Percentiles rank a stretch among this genome's conserved stretches.
These are phyloP conservation scores for Morone saxatilis DNA, from an alignment of 2,113 vertebrate species.

Conservation along the genomic window DNA sequence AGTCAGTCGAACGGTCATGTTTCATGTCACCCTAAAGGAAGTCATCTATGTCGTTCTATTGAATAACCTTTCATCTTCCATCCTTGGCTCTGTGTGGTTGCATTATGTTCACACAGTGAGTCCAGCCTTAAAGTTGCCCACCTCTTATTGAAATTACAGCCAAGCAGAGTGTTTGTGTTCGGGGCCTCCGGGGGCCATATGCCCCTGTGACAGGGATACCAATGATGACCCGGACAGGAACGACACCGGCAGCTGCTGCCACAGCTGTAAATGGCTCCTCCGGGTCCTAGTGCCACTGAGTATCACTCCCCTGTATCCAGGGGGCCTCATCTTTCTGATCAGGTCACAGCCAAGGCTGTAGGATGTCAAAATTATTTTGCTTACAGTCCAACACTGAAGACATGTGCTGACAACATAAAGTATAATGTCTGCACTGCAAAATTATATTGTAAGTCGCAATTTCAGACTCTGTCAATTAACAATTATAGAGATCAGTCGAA, in stretches of 20 bases:
- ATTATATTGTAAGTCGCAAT: conserved; percentile 11
- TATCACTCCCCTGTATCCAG: conserved; percentile 19
- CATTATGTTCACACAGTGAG: neutral
- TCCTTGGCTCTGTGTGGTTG: neutral
- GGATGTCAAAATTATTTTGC: conserved; percentile 46
- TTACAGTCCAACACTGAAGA: conserved; percentile 15
- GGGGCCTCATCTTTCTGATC: conserved; percentile 50
- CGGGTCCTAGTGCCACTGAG: conserved; percentile 58
- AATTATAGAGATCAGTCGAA: conserved; percentile 30
- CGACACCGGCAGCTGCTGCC: conserved; percentile 61
- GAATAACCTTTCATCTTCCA: neutral
- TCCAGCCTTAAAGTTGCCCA: conserved; percentile 1
- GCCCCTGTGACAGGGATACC: conserved; percentile 70
- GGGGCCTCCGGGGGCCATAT: conserved; percentile 53
- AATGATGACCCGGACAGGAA: conserved; percentile 70
- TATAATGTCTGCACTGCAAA: conserved; percentile 18
- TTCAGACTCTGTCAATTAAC: conserved; percentile 33
- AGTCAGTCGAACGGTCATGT: neutral
- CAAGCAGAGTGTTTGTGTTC: conserved; percentile 43
- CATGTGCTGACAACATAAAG: conserved; percentile 37
- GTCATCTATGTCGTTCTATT: neutral
- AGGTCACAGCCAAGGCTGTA: conserved; percentile 41
- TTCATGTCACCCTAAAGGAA: neutral
- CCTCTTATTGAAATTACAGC: conserved; percentile 49
- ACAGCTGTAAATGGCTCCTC: conserved; percentile 66